A percentile compares a stretch with the other conserved stretches of the same genome.
Conservation (phyloP, 1,140 invertebrate genomes). For the Heliconius hewitsoni region DNA sequence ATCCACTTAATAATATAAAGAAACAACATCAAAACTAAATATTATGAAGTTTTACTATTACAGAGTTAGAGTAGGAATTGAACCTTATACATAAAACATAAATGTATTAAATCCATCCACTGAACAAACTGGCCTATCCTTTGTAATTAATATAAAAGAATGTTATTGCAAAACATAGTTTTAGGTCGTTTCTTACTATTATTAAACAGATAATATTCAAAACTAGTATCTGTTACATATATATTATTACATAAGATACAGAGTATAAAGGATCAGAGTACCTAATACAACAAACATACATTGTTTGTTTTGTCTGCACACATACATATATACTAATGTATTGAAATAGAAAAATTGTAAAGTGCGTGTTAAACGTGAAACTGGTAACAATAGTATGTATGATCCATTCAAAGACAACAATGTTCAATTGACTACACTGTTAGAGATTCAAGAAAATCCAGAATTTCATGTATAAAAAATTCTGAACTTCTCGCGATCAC, state of each 20-base stretch:
- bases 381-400: constrained; percentile 64
- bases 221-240: not conserved
- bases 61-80: no score
- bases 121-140: no score
- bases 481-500: constrained; percentile 20
- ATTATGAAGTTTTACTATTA: not conserved
- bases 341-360: constrained; percentile 28
- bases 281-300: not conserved
- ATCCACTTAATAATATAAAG: not conserved
- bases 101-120: no score
- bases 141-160: no score
- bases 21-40: not conserved
- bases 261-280: constrained; percentile 7
- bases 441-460: constrained; percentile 20
- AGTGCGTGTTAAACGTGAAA: constrained; percentile 48
- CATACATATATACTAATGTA: constrained; percentile 13
- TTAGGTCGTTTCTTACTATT: not conserved
- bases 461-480: constrained; percentile 14
- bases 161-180: not conserved
- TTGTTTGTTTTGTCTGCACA: not conserved
- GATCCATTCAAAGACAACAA: constrained; percentile 52
- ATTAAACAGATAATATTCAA: not conserved
- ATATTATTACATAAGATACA: not conserved
- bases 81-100: no score
- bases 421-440: constrained; percentile 62